Percentiles rank a stretch among this genome's conserved stretches.
These are phyloP conservation scores for Hydrophis major DNA, from an alignment of 2,797 vertebrate genomes.

Conservation along the genomic window DNA sequence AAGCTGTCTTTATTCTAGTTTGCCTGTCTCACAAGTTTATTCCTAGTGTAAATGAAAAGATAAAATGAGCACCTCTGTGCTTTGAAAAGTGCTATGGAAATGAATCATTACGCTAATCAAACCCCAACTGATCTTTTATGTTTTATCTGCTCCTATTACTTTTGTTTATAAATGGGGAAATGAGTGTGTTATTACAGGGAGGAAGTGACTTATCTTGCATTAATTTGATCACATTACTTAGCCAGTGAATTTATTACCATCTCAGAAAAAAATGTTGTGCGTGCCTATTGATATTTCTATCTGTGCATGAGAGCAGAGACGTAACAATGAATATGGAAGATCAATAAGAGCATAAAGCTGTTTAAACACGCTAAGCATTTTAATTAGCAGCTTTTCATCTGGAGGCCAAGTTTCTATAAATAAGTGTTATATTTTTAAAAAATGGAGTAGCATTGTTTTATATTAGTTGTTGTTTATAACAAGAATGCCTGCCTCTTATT, in stretches of 20 bases:
- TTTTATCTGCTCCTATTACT: background rate
- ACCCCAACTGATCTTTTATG: background rate
- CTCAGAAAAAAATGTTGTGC: background rate
- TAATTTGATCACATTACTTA: conserved; percentile 35
- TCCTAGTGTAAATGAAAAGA: background rate
- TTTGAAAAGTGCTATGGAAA: background rate
- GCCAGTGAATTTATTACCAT: conserved; percentile 23
- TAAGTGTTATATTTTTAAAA: background rate
- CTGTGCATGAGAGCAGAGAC: conserved; percentile 10
- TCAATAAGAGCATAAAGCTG: conserved; percentile 38
- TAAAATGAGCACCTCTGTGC: background rate
- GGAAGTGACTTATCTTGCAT: conserved; percentile 13
- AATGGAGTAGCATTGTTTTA: conserved; percentile 1
- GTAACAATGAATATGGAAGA: conserved; percentile 36
- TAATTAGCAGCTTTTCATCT: conserved; percentile 34
- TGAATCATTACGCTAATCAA: conserved; percentile 5
- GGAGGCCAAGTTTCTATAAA: background rate
- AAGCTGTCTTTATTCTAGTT: background rate
- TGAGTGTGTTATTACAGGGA: background rate
- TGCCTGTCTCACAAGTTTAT: background rate
- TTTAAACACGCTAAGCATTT: conserved; percentile 43
- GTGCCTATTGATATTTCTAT: conserved; percentile 12
- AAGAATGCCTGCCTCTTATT: background rate
- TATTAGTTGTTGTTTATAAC: background rate
- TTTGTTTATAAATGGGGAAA: background rate